phyloP scores from a whole-genome alignment of 2,113 vertebrate genomes.

The Progne subis region DNA sequence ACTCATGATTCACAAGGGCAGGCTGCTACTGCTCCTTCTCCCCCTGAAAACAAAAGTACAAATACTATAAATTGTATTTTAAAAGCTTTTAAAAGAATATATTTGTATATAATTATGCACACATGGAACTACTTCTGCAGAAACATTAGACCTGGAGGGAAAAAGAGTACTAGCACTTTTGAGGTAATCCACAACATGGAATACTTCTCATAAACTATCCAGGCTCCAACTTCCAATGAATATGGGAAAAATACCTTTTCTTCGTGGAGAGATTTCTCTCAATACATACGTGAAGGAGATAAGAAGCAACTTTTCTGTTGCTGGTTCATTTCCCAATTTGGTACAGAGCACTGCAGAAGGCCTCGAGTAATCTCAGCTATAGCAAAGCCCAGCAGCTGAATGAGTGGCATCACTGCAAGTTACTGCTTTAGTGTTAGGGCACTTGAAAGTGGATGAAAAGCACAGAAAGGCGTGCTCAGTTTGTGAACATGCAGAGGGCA shows the following conservation, averaged over 20 bases:
- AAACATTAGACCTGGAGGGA: not conserved
- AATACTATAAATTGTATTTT: not conserved
- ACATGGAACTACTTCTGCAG: not conserved
- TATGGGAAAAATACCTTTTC: not conserved
- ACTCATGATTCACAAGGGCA: not conserved
- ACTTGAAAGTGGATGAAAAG: not conserved
- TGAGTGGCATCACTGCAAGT: not conserved
- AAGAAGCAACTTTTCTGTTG: not conserved
- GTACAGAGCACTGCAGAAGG: not conserved
- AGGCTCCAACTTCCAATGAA: not conserved
- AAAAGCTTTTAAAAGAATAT: not conserved
- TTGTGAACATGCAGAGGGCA: not conserved
- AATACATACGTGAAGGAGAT: not conserved
- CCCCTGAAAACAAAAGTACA: not conserved
- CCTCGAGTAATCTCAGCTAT: not conserved
- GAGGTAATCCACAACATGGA: not conserved
- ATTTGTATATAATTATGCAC: not conserved
- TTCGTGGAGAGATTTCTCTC: not conserved
- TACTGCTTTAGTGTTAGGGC: not conserved
- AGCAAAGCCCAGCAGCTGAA: not conserved
- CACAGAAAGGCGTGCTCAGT: not conserved
- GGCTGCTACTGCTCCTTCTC: not conserved
- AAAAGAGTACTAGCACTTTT: not conserved
- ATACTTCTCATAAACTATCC: not conserved
- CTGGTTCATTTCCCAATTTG: not conserved